Evolutionary conservation across 2,113 vertebrate species (phyloP), one percentile per base, ranked within the genome.

Genomic region (Marmota monax): DNA sequence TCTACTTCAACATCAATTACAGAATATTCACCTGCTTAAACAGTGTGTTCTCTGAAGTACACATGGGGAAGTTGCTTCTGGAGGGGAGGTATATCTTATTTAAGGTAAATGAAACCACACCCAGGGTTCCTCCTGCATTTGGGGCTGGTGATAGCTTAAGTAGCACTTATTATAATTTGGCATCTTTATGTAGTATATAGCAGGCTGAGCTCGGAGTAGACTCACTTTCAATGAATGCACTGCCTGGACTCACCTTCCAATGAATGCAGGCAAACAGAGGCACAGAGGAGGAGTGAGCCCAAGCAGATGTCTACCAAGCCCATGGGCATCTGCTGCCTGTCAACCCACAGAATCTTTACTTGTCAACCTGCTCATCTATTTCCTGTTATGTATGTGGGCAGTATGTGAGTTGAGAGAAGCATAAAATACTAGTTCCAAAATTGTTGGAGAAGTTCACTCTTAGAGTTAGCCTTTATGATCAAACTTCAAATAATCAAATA

Each of bases 401-500:
- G 58, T 53, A 53, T 79, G 29, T 56, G 63, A 92, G 8, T 12
- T 87, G 80, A 56, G 74, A 78, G 27, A 78, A 79, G n/a, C 11
- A 48, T 23, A 6, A 39, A 58, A 95, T 34, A 17, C 29, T 63
- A 65, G 78, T 69, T 72, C 29, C 70, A 94, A 93, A 93, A n/a
- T 5, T 76, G 29, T 77, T 67, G 22, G 61, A 83, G 17, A 79
- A 61, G n/a, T 72, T 85, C 23, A 88, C 39, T 32, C 53, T 78
- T 22, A 70, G 29, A 88, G n/a, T 84, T 32, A 79, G 45, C 20
- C 78, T 76, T 34, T 39, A 65, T 37, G 56, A 91, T 58, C n/a
- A 86, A 80, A 88, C 61, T 77, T 95, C 82, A 88, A 88, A 78
- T 69, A 34, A 92, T 94, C 72, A 84, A 73, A 34, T 42, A 48